Base-by-base conservation (phyloP, 2,888 invertebrate genomes). In the Tromatobia lineatoria region DNA sequence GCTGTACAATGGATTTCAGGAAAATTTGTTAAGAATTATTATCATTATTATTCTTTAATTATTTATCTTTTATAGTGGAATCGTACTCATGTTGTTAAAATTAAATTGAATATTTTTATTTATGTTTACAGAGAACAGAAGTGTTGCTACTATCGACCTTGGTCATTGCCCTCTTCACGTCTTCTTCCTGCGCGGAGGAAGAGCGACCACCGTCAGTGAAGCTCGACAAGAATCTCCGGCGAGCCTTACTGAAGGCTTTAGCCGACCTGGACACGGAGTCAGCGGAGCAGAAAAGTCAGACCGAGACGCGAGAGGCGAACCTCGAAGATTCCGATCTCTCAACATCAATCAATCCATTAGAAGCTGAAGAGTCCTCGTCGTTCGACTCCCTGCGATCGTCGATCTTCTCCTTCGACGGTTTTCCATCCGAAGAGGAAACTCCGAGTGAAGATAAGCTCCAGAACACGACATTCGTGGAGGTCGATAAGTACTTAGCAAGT, bases 171-270 rank as follows among this genome's bases (percentile, higher is more conserved):
- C 75, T 86, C 74, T 61, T 86, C 25, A 83, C 85, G 42, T 87
- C 83, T 70, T 88, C 87, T 7, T 75, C 75, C 25, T 42, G 42
- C 7, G 77, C 84, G 71, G 82, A 85, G 61, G 79, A 85, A 64
- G 94, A 69, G 80, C 94, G 71, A 4, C 94, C 94, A 76, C 93
- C 96, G 2, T 95, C 96, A 0, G 94, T 95, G 0, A 95, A 96
- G 81, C 93, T 97, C 77, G 97, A 97, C 92, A 96, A 96, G 61
- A 96, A 96, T 85, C 95, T 98, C 45, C 95, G 97, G 18, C 96
- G 96, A 93, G 97, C 97, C 0, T 94, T 97, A 57, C 94, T 97
- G 6, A 96, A 96, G 94, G 97, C 97, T 13, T 94, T 98, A 4
- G 96, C 96, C 71, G 97, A 97, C 89, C 94, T 97, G 69, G 97